Conservation (phyloP, 2,888 invertebrate genomes). For the Hypolimnas misippus region DNA sequence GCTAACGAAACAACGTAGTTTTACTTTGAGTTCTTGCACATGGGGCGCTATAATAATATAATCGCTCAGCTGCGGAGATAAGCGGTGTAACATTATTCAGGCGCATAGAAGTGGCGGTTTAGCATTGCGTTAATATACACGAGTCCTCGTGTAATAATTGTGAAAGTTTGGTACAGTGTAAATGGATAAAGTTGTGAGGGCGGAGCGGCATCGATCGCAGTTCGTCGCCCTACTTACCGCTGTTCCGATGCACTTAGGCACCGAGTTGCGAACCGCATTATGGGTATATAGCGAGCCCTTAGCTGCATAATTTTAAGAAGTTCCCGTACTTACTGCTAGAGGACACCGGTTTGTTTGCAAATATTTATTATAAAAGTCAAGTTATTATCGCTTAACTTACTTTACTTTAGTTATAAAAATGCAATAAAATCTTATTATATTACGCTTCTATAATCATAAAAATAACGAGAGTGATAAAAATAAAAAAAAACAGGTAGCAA, state of each 20-base stretch:
- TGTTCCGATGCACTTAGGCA: constrained; percentile 75
- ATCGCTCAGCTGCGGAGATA: neutral
- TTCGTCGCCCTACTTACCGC: constrained; percentile 82
- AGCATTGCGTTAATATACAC: constrained; percentile 43
- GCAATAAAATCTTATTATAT: constrained; percentile 11
- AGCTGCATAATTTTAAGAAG: constrained; percentile 31
- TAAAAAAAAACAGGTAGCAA: constrained; percentile 45
- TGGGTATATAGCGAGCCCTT: constrained; percentile 43
- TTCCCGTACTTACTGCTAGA: constrained; percentile 2
- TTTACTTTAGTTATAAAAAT: constrained; percentile 3
- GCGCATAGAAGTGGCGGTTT: constrained; percentile 18
- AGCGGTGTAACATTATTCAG: constrained; percentile 15
- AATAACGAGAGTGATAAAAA: constrained; percentile 56
- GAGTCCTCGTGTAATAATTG: constrained; percentile 68
- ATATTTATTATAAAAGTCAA: too few species aligned
- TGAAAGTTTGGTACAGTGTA: constrained; percentile 76
- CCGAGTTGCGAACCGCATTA: constrained; percentile 63
- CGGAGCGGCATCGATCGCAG: constrained; percentile 79
- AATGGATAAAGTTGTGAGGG: constrained; percentile 82
- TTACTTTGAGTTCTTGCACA: constrained; percentile 1
- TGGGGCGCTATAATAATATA: neutral
- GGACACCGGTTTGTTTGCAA: too few species aligned
- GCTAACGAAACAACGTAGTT: neutral
- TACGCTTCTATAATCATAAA: constrained; percentile 48
- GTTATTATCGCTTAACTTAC: neutral